Percentiles rank a stretch among this genome's conserved stretches.
phyloP scores from a whole-genome alignment of 2,113 vertebrate species.

The Xenopus tropicalis region DNA sequence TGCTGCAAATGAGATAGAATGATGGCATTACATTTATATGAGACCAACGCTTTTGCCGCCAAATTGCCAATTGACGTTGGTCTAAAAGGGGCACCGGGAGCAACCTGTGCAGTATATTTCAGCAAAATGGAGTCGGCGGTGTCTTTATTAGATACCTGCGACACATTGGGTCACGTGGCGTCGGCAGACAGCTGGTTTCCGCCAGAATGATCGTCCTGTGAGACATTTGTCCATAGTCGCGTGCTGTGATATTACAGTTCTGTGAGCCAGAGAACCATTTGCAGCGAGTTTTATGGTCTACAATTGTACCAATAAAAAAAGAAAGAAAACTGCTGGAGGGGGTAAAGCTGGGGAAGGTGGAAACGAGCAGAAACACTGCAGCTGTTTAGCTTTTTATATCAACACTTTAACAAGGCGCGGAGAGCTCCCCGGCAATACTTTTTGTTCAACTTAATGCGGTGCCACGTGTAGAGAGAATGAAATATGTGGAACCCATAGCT shows the following conservation, averaged over 20 bases:
- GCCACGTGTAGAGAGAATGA: no score
- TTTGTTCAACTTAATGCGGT: no score
- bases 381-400: conserved; percentile 27
- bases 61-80: no score
- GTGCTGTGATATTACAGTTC: conserved; percentile 39
- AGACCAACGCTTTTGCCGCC: no score
- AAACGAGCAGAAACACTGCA: conserved; percentile 13
- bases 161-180: conserved; percentile 17
- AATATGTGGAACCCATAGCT: no score
- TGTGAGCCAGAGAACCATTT: conserved; percentile 28
- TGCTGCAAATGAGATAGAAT: no score
- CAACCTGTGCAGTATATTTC: no score
- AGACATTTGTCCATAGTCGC: conserved; percentile 20
- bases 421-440: no score
- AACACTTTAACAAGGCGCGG: conserved; percentile 2
- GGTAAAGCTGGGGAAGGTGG: background rate
- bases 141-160: no score
- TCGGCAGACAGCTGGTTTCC: conserved; percentile 30
- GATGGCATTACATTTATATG: no score
- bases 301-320: conserved; percentile 16
- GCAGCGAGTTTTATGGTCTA: conserved; percentile 17
- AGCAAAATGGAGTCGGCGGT: no score
- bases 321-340: conserved; percentile 26
- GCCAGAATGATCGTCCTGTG: conserved; percentile 32
- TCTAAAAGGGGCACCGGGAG: no score